These are phyloP conservation scores for Ceyx melanurus DNA, from an alignment of 2,113 vertebrate species.

Conservation along the genomic window DNA sequence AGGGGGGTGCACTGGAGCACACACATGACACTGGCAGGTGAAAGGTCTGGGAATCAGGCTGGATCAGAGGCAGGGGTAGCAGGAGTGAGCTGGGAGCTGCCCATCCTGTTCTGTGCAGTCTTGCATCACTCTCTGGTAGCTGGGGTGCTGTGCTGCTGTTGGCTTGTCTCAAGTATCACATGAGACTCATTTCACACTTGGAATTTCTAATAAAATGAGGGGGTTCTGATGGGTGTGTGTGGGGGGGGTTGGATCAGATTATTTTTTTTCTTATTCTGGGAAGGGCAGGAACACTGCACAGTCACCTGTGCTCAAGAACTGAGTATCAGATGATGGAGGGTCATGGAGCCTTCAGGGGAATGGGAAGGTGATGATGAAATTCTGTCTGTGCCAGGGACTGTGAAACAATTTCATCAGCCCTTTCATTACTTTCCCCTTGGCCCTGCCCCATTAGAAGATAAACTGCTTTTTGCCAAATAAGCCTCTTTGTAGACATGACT, in stretches of 20 bases:
- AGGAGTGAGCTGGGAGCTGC: neutral
- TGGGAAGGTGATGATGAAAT: neutral
- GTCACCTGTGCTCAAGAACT: neutral
- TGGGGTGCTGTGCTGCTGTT: neutral
- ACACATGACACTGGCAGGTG: neutral
- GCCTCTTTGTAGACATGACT: neutral
- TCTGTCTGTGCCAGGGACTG: neutral
- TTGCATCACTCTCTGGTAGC: neutral
- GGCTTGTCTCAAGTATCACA: neutral
- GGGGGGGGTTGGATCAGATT: neutral
- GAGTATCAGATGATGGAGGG: neutral
- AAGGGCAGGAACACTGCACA: neutral
- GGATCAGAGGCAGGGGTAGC: neutral
- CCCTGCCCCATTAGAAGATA: neutral
- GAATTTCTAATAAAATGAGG: neutral
- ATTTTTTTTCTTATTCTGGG: neutral
- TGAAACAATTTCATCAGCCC: neutral
- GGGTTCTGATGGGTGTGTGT: neutral
- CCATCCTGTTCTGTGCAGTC: rapidly evolving
- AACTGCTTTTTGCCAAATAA: neutral
- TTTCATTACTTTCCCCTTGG: neutral
- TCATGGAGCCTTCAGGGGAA: neutral
- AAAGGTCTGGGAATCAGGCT: neutral
- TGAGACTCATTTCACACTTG: neutral
- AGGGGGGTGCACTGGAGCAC: neutral